Conservation (phyloP, 2,113 vertebrate genomes). For the Leptodactylus fuscus region DNA sequence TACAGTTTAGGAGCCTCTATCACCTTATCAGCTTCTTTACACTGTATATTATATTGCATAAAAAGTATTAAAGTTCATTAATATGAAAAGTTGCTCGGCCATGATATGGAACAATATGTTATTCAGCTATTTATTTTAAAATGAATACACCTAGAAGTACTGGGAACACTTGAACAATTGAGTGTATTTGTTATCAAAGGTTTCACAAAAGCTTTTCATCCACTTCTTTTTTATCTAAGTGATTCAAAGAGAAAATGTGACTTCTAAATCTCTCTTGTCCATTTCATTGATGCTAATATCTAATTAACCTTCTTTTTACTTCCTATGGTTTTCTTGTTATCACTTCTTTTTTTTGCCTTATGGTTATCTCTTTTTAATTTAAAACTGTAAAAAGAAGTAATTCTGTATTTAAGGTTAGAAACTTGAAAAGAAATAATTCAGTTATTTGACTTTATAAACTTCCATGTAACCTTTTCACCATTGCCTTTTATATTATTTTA, state of each 20-base stretch:
- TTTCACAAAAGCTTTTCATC: slow-evolving; percentile 13
- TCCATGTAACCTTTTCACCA: background rate
- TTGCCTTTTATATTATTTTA: background rate
- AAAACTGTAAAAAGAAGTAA: background rate
- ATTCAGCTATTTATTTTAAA: background rate
- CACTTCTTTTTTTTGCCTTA: background rate
- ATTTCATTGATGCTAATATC: slow-evolving; percentile 16
- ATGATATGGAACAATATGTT: background rate
- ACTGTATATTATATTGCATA: too few species aligned
- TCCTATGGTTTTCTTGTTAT: slow-evolving; percentile 29
- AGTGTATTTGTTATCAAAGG: slow-evolving; percentile 20
- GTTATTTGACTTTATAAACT: background rate
- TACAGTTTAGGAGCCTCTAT: too few species aligned
- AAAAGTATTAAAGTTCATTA: background rate
- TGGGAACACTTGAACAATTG: background rate
- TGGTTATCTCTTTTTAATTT: slow-evolving; percentile 7
- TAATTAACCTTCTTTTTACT: slow-evolving; percentile 39
- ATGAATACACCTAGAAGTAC: slow-evolving; percentile 8
- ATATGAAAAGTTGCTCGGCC: background rate
- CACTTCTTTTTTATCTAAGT: background rate
- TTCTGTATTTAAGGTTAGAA: background rate
- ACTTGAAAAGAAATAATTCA: background rate
- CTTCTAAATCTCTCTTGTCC: slow-evolving; percentile 5
- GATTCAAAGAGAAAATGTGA: slow-evolving; percentile 12
- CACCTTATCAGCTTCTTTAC: too few species aligned